Conservation (phyloP, 1,140 invertebrate species). For the Philopotamus ludificatus region DNA sequence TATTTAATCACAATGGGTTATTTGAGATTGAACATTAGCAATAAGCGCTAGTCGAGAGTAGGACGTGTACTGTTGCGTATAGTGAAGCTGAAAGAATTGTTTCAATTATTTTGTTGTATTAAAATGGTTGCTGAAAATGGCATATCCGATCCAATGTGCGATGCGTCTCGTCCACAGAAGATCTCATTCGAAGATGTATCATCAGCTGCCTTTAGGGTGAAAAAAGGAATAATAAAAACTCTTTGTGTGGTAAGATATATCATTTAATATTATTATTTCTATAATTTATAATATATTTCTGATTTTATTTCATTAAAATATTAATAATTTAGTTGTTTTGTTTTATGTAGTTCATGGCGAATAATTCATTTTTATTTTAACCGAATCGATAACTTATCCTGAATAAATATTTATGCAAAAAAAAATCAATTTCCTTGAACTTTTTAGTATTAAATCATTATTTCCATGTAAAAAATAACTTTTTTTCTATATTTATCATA, state of each 20-base stretch:
- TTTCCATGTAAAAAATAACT: too few species aligned
- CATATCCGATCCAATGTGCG: slow-evolving; percentile 70
- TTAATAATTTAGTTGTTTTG: not conserved
- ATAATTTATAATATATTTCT: not conserved
- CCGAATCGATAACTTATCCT: too few species aligned
- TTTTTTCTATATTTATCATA: too few species aligned
- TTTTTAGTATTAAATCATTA: too few species aligned
- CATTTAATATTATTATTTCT: not conserved
- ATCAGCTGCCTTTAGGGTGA: slow-evolving; percentile 85
- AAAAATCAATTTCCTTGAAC: too few species aligned
- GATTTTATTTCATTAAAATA: too few species aligned
- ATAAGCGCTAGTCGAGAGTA: too few species aligned
- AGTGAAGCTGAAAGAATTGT: too few species aligned
- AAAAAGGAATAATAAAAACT: slow-evolving; percentile 76
- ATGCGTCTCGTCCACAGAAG: slow-evolving; percentile 70
- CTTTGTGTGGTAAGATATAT: slow-evolving; percentile 73
- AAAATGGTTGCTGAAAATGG: slow-evolving; percentile 52
- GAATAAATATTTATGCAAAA: too few species aligned
- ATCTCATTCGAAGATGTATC: slow-evolving; percentile 87
- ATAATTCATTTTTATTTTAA: not conserved
- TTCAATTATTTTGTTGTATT: not conserved
- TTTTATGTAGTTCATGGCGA: not conserved
- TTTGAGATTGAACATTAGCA: too few species aligned
- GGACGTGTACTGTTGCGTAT: too few species aligned
- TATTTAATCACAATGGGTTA: too few species aligned